phyloP scores from a whole-genome alignment of 2,113 vertebrate species.

The Pagrus major region DNA sequence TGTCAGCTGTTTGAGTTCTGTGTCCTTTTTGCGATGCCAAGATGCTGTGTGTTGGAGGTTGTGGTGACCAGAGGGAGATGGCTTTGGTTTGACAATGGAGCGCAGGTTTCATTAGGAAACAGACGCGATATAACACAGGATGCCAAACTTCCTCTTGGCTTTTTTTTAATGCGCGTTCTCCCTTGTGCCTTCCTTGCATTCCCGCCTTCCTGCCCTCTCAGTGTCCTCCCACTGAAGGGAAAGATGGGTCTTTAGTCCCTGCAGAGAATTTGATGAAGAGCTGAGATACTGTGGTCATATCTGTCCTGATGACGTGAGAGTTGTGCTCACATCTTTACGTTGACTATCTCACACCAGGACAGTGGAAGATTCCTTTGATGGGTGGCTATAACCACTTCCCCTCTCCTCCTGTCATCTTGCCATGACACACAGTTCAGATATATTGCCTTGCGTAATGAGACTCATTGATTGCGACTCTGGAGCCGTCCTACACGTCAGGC shows the following conservation, averaged over 20 bases:
- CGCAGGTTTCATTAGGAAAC: conserved; percentile 79
- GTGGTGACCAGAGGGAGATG: conserved; percentile 59
- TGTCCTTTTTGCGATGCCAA: background rate
- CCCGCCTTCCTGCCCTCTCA: conserved; percentile 33
- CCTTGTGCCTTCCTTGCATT: conserved; percentile 47
- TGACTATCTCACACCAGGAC: conserved; percentile 5
- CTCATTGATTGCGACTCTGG: conserved; percentile 34
- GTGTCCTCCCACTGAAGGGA: conserved; percentile 4
- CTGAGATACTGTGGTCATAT: conserved; percentile 18
- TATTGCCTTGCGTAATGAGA: conserved; percentile 34
- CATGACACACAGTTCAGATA: background rate
- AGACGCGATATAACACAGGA: conserved; percentile 81
- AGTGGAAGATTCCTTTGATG: background rate
- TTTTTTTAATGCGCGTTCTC: conserved; percentile 68
- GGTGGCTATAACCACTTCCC: background rate
- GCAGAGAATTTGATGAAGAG: conserved; percentile 10
- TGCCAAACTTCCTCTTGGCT: conserved; percentile 78
- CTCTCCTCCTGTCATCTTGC: background rate
- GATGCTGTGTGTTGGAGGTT: conserved; percentile 17
- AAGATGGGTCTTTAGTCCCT: conserved; percentile 8
- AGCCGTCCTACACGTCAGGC: conserved; percentile 18
- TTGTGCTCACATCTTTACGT: background rate
- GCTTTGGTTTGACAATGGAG: conserved; percentile 68
- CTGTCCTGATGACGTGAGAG: conserved; percentile 3
- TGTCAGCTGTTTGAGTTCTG: conserved; percentile 1